Evolutionary conservation across 2,113 vertebrate genomes (phyloP), one percentile per base, ranked within the genome.

Genomic region (Pachycephala philippinensis): DNA sequence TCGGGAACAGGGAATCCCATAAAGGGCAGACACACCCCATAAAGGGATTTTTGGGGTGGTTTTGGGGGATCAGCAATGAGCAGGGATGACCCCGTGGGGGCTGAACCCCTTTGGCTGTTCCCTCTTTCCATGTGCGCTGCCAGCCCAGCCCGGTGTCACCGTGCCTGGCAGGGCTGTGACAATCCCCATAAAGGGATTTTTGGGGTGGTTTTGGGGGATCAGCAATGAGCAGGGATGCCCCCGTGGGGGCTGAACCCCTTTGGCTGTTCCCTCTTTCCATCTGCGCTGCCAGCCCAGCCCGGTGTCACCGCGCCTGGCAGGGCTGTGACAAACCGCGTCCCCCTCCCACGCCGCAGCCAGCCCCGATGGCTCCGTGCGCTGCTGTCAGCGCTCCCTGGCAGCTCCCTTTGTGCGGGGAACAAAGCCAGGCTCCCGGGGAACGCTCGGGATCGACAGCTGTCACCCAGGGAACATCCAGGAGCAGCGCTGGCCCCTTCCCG

Each of bases 161-260:
- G 2, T 6, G 17, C 22, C 68, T 47, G 57, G 30, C 56, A 66
- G 52, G 1, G n/a, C n/a, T n/a, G n/a, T n/a, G n/a, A n/a, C n/a
- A n/a, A n/a, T n/a, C 7, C 37, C 28, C 37, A 2, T 1, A 6
- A 76, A 57, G 9, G 11, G 63, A 30, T 0, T 87, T 89, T 3
- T 1, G 15, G 52, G 31, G 71, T 0, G 0, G 2, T 84, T 86
- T 80, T 2, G 0, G 47, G n/a, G 35, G 30, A 9, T 42, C 57
- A 27, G 42, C 3, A 1, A 60, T 40, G 35, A 27, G 12, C 45
- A 17, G 28, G 2, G 59, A 19, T 23, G 39, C 24, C 6, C 11
- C 37, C 10, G 53, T 0, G 1, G 45, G 23, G 5, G 24, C 27
- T 39, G 80, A 91, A 3, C 22, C 28, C 18, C 21, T 33, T 11